Percentiles rank a stretch among this genome's conserved stretches.
These are phyloP conservation scores for Recurvirostra avosetta DNA, from an alignment of 2,113 vertebrate genomes.

Conservation along the genomic window DNA sequence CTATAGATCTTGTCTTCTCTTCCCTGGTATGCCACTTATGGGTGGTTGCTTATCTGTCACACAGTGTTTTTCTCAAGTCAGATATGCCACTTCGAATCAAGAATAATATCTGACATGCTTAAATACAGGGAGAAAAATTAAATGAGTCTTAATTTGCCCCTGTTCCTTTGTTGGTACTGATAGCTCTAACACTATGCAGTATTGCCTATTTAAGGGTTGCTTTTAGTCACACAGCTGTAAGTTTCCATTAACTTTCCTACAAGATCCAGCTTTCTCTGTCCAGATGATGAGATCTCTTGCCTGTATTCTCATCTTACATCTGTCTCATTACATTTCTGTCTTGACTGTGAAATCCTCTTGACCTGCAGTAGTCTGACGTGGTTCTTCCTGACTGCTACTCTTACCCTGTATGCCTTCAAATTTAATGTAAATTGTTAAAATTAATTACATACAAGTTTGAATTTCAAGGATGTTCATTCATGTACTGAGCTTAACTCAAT, in stretches of 20 bases:
- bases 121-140: background rate
- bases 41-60: background rate
- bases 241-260: background rate
- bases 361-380: background rate
- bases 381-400: background rate
- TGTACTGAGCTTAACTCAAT: background rate
- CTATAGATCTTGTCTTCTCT: background rate
- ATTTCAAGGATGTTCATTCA: background rate
- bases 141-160: background rate
- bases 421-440: background rate
- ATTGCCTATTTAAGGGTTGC: background rate
- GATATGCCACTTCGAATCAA: background rate
- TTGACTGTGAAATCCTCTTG: background rate
- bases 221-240: background rate
- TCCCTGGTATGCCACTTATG: rapidly evolving
- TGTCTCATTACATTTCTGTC: background rate
- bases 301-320: background rate
- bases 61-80: background rate
- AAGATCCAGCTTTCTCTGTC: background rate
- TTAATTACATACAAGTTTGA: background rate
- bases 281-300: background rate
- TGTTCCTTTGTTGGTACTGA: background rate
- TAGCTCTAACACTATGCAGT: too few relatives aligned
- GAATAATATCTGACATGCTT: background rate
- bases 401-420: background rate